Evolutionary conservation across 2,113 vertebrate species (phyloP).

Genomic region (Vanacampus margaritifer): DNA sequence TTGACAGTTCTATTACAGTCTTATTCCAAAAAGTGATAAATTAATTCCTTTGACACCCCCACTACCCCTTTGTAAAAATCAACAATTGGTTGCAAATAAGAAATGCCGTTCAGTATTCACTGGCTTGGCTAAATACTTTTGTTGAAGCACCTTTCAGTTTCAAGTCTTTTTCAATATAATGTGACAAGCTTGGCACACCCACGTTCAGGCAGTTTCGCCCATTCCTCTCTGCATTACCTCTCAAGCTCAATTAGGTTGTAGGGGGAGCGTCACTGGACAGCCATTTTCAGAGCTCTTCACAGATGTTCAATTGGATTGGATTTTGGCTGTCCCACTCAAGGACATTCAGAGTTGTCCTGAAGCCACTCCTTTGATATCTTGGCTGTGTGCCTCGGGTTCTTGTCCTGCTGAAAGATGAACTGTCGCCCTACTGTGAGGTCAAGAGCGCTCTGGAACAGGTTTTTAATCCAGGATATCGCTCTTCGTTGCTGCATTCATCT

Average conservation of each 20-base stretch:
- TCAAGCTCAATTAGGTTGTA: not conserved
- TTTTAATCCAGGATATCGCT: not conserved
- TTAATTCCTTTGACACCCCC: no score
- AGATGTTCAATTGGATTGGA: not conserved
- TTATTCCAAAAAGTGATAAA: no score
- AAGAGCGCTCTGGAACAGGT: not conserved
- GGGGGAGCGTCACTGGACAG: not conserved
- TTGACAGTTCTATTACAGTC: no score
- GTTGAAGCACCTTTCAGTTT: no score
- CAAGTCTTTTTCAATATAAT: no score
- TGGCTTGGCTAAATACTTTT: no score
- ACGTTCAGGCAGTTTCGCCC: not conserved
- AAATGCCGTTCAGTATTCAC: no score
- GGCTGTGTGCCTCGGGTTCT: not conserved
- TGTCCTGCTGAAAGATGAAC: not conserved
- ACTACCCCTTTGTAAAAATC: no score
- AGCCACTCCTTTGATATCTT: not conserved
- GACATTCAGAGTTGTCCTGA: constrained; percentile 1
- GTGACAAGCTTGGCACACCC: no score
- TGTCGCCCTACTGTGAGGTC: not conserved
- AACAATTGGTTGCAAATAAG: no score
- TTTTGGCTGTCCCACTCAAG: not conserved
- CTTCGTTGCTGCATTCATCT: not conserved
- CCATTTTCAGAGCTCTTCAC: not conserved
- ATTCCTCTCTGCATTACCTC: not conserved